Conservation (phyloP, 23 tunicate genomes). For the Ascidia mentula region DNA sequence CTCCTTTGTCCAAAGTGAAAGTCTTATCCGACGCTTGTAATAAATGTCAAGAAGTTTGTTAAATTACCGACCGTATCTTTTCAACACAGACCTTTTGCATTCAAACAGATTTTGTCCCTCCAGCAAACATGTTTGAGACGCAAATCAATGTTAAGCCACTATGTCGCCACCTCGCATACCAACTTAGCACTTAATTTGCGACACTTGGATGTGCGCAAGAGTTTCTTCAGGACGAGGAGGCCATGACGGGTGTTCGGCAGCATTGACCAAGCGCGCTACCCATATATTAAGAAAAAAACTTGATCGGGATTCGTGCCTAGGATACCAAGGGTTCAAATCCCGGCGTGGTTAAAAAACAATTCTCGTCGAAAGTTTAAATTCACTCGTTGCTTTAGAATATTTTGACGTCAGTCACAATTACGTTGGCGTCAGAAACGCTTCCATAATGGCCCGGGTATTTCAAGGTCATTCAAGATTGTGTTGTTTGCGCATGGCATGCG, state of each 20-base stretch:
- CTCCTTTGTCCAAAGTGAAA: too few species aligned
- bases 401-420: constrained; percentile 57
- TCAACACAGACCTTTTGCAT: too few species aligned
- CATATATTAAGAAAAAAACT: too few species aligned
- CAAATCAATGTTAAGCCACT: neutral
- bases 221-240: constrained; percentile 33
- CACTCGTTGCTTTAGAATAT: constrained; percentile 18
- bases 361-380: constrained; percentile 22
- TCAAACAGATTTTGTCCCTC: neutral
- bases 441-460: constrained; percentile 38
- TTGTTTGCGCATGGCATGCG: constrained; percentile 39
- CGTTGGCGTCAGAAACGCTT: constrained; percentile 36
- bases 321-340: too few species aligned
- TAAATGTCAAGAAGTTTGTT: too few species aligned
- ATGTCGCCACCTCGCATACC: neutral
- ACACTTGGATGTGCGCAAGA: constrained; percentile 33
- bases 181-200: neutral
- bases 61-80: too few species aligned
- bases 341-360: too few species aligned
- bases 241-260: constrained; percentile 25
- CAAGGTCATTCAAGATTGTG: neutral
- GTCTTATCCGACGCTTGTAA: too few species aligned
- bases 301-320: too few species aligned
- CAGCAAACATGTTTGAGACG: neutral
- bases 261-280: too few species aligned